Evolutionary conservation across 2,888 invertebrate species (phyloP).

Genomic region (Caenorhabditis sp.): DNA sequence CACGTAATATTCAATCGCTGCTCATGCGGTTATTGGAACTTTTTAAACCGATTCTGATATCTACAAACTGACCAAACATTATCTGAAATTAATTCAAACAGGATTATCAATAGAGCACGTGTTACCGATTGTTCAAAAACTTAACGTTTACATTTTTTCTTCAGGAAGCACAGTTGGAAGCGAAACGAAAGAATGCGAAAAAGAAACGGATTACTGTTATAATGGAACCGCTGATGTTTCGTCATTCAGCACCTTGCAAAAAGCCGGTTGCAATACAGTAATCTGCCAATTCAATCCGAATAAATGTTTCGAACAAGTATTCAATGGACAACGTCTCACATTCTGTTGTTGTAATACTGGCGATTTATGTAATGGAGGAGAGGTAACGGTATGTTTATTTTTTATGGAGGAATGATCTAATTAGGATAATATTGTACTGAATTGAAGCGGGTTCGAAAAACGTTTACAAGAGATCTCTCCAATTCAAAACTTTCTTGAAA

Average conservation of each 20-base stretch:
- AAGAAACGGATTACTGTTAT: slow-evolving; percentile 48
- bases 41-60: too few relatives aligned
- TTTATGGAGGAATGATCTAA: not conserved
- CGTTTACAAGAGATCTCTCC: too few relatives aligned
- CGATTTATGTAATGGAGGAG: slow-evolving; percentile 48
- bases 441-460: too few relatives aligned
- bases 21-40: too few relatives aligned
- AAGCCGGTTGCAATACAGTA: slow-evolving; percentile 49
- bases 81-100: too few relatives aligned
- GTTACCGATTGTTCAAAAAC: too few relatives aligned
- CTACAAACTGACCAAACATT: too few relatives aligned
- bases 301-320: slow-evolving; percentile 44
- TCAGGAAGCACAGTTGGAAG: slow-evolving; percentile 45
- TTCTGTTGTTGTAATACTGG: slow-evolving; percentile 50
- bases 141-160: too few relatives aligned
- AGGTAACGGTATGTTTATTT: slow-evolving; percentile 28
- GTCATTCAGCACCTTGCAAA: slow-evolving; percentile 39
- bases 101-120: too few relatives aligned
- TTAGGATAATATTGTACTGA: too few relatives aligned
- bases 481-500: too few relatives aligned
- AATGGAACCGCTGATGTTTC: slow-evolving; percentile 47
- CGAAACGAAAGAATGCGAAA: slow-evolving; percentile 48
- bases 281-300: slow-evolving; percentile 48
- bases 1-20: too few relatives aligned
- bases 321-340: slow-evolving; percentile 36